Base-by-base conservation (phyloP, 2,113 vertebrate genomes). In the Sebastes fasciatus region DNA sequence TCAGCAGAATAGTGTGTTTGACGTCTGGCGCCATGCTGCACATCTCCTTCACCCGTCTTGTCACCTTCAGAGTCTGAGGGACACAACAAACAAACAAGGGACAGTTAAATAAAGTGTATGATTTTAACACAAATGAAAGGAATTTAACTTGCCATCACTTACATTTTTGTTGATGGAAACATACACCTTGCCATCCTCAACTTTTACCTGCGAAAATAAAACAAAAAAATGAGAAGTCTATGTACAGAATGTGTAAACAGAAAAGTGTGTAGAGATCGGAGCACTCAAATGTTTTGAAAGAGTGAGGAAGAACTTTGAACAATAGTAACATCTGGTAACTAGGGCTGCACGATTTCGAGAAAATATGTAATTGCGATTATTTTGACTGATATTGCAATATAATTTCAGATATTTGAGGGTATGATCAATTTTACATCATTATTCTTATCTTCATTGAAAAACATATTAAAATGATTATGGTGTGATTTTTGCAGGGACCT, bases 141-240 rank as follows among this genome's bases (percentile, higher is more conserved):
- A 70, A 9, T 68, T 72, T 46, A 3, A 57, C 2, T 23, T n/a
- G 5, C 17, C 13, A 8, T 40, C 1, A 77, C 89, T 82, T 93
- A 97, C 97, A 90, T 96, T 94, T 88, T 89, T 94, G 80, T 89
- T 88, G 71, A 95, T 89, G 19, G 95, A 95, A 69, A 98, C 85
- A 11, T 94, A 95, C 57, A 98, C 96, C 48, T 94, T 96, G 54
- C 95, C 94, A 0, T 94, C 86, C 73, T 96, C 77, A 72, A 97
- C 93, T 42, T 90, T 96, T 4, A 97, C 96, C 97, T 98, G 91
- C 17, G 60, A 68, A 79, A 34, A 79, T 45, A 0, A 61, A 49
- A 72, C 23, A n/a, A n/a, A 55, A 40, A 23, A 46, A 8, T 42
- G 2, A 57, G 6, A 19, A 19, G 12, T 75, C 2, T 2, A 21